These are phyloP conservation scores for Drosophila cognata DNA, from an alignment of 2,888 invertebrate genomes.

Conservation along the genomic window DNA sequence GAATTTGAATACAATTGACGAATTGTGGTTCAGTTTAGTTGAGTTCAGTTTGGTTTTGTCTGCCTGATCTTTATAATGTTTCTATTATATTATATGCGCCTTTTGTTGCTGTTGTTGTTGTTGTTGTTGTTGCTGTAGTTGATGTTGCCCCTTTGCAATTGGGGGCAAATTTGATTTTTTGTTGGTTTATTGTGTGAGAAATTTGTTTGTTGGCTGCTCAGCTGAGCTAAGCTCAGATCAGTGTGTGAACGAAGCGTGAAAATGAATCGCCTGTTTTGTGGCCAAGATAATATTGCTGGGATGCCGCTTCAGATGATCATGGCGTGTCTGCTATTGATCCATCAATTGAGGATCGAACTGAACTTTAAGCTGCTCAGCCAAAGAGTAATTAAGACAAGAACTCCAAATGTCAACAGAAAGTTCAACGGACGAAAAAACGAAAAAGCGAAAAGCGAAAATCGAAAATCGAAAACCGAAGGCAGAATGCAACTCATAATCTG, in stretches of 20 bases:
- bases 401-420: conserved; percentile 76
- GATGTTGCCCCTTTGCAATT: conserved; percentile 29
- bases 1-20: conserved; percentile 81
- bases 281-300: conserved; percentile 17
- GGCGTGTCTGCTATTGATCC: conserved; percentile 70
- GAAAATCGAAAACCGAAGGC: background rate
- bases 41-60: conserved; percentile 45
- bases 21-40: conserved; percentile 65
- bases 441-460: background rate
- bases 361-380: conserved; percentile 54
- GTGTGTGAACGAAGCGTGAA: conserved; percentile 72
- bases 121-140: conserved; percentile 1
- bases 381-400: conserved; percentile 67
- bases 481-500: conserved; percentile 67
- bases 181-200: conserved; percentile 65
- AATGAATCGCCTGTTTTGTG: conserved; percentile 43
- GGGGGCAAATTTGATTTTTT: conserved; percentile 36
- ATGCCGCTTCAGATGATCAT: conserved; percentile 26
- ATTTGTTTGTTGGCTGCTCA: conserved; percentile 30
- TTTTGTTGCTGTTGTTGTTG: conserved; percentile 21
- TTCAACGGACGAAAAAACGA: conserved; percentile 52
- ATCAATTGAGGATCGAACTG: conserved; percentile 61
- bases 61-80: conserved; percentile 70
- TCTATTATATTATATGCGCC: conserved; percentile 67
- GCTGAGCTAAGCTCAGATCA: conserved; percentile 9